phyloP scores from a whole-genome alignment of 1,140 invertebrate species.

The Eupristina koningsbergeri region DNA sequence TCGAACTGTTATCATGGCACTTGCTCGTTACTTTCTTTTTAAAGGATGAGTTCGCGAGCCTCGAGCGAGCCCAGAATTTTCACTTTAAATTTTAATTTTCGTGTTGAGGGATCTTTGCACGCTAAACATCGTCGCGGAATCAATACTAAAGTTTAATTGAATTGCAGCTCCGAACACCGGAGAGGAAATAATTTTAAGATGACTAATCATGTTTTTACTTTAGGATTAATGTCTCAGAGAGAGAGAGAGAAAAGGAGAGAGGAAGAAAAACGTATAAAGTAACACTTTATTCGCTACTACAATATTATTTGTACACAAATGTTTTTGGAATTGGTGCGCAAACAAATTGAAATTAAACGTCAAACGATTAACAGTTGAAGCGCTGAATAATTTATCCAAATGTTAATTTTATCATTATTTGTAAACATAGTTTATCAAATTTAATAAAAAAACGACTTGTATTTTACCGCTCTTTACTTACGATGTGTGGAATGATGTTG shows the following conservation, averaged over 20 bases:
- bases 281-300: neutral
- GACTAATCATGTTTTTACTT: neutral
- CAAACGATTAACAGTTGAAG: neutral
- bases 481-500: neutral
- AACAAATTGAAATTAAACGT: neutral
- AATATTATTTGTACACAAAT: neutral
- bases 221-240: neutral
- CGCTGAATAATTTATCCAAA: neutral
- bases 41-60: neutral
- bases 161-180: neutral
- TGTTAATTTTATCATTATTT: constrained; percentile 10
- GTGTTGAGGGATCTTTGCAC: neutral
- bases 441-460: neutral
- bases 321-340: neutral
- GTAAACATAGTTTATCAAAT: neutral
- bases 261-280: constrained; percentile 13
- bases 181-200: neutral
- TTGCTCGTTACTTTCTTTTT: neutral
- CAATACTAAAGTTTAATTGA: neutral
- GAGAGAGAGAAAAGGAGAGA: no score
- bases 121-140: neutral
- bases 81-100: neutral
- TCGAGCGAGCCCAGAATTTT: neutral
- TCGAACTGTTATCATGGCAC: neutral
- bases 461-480: neutral